Evolutionary conservation across 2,888 invertebrate genomes (phyloP).

Genomic region (Lobophora halterata): DNA sequence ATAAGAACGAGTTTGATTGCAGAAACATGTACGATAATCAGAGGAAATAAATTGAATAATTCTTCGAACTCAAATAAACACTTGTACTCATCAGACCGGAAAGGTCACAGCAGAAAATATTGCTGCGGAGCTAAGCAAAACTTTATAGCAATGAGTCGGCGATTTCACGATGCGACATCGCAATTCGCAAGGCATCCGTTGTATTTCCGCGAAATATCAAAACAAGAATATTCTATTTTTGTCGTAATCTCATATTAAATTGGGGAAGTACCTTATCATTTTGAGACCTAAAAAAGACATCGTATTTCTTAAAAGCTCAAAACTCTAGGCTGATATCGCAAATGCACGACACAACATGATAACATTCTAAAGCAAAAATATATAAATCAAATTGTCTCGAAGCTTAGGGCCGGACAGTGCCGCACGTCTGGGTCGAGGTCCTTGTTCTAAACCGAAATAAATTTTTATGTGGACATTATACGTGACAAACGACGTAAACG

Average conservation of each 20-base stretch:
- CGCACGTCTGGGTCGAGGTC: conserved; percentile 49
- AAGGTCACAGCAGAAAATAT: conserved; percentile 57
- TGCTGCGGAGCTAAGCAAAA: conserved; percentile 56
- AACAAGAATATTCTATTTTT: conserved; percentile 60
- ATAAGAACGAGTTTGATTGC: conserved; percentile 14
- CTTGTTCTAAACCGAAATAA: conserved; percentile 60
- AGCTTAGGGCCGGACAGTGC: conserved; percentile 51
- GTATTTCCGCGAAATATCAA: conserved; percentile 60
- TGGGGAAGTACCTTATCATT: too few species aligned
- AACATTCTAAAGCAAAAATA: conserved; percentile 10
- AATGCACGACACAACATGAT: background rate
- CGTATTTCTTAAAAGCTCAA: too few species aligned
- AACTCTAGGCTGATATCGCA: background rate
- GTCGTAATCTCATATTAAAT: too few species aligned
- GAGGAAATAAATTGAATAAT: conserved; percentile 17
- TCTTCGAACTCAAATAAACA: conserved; percentile 40
- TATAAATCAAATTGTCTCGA: conserved; percentile 42
- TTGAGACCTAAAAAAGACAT: conserved; percentile 21
- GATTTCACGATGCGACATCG: conserved; percentile 44
- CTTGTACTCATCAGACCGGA: conserved; percentile 39
- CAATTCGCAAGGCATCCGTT: conserved; percentile 48
- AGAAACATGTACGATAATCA: conserved; percentile 9
- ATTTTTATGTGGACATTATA: conserved; percentile 68
- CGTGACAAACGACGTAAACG: conserved; percentile 63
- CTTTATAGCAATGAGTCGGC: conserved; percentile 64